Percentiles rank a stretch among this genome's conserved stretches.
Evolutionary conservation across 2,113 vertebrate species (phyloP).

Genomic region (Hystrix cristata): DNA sequence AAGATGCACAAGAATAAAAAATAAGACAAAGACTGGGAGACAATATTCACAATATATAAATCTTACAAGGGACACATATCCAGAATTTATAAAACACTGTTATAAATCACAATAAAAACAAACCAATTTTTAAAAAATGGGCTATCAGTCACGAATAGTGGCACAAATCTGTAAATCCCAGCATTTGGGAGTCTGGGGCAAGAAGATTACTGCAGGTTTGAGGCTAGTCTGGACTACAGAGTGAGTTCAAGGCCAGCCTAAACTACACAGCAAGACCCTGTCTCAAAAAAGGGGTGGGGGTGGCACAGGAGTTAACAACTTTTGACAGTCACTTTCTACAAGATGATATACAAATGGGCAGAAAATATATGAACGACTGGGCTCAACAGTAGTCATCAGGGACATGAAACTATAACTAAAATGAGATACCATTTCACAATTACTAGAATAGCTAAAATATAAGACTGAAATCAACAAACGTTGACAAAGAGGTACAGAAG

Average conservation of each 20-base stretch:
- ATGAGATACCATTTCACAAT: background rate
- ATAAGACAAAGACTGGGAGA: background rate
- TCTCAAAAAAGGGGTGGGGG: background rate
- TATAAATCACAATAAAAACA: conserved; percentile 18
- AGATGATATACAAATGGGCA: background rate
- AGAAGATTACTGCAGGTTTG: background rate
- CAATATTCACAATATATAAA: background rate
- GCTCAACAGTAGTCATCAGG: background rate
- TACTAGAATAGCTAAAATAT: background rate
- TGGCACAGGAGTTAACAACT: background rate
- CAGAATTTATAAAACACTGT: background rate
- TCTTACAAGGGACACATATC: background rate
- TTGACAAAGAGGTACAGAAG: background rate
- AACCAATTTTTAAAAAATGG: background rate
- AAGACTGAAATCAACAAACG: background rate
- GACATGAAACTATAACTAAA: background rate
- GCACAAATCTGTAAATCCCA: background rate
- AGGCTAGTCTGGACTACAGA: background rate
- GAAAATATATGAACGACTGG: background rate
- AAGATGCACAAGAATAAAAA: background rate
- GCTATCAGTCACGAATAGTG: background rate
- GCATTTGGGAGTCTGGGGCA: background rate
- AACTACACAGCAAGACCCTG: too few relatives aligned
- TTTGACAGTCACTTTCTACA: background rate
- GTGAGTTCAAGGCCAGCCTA: background rate